Evolutionary conservation across 1,140 invertebrate genomes (phyloP).

Genomic region (Lethocerus indicus): DNA sequence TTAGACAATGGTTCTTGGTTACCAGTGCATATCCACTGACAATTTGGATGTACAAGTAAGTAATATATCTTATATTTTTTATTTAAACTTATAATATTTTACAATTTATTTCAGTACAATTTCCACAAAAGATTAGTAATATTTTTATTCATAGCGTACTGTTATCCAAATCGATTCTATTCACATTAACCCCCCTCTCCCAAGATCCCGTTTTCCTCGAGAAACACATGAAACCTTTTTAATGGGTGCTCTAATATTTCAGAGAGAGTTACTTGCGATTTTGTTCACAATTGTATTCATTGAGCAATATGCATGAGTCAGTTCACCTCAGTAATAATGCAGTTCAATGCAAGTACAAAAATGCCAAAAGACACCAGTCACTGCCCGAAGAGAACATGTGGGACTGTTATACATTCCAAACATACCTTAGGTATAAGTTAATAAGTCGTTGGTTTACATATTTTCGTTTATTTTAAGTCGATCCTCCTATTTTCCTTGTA

Average conservation of each 20-base stretch:
- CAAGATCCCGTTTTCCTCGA: no score
- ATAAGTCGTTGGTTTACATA: no score
- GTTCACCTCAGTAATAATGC: constrained; percentile 89
- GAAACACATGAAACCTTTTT: no score
- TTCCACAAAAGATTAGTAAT: background rate
- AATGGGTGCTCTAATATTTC: constrained; percentile 10
- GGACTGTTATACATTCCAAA: constrained; percentile 59
- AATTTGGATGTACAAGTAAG: constrained; percentile 82
- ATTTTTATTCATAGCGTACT: background rate
- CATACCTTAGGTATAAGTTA: constrained; percentile 45
- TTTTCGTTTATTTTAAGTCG: no score
- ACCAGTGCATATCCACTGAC: constrained; percentile 78
- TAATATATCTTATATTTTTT: constrained; percentile 19
- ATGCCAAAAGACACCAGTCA: constrained; percentile 45
- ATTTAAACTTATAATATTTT: background rate
- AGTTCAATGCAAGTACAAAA: constrained; percentile 81
- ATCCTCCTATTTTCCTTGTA: no score
- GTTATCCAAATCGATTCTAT: background rate
- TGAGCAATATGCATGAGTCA: constrained; percentile 82
- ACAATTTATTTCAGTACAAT: background rate
- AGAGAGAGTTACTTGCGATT: constrained; percentile 83
- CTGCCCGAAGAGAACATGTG: constrained; percentile 59
- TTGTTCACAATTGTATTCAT: constrained; percentile 76
- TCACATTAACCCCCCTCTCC: no score
- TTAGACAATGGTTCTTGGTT: constrained; percentile 83